Base-by-base conservation (phyloP, 2,888 invertebrate genomes). In the Drosophila rellima region DNA sequence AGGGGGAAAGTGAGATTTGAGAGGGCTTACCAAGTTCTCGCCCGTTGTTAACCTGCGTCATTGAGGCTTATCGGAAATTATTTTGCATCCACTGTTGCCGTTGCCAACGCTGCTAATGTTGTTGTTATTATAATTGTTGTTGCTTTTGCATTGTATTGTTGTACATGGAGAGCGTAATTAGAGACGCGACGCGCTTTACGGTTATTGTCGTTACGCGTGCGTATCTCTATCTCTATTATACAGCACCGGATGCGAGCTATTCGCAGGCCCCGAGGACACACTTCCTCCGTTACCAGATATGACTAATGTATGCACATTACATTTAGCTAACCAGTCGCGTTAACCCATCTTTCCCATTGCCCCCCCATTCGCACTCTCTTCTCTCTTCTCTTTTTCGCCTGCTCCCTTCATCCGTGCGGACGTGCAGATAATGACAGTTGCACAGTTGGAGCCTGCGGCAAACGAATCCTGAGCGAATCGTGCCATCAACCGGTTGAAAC, bases 291-390 rank as follows among this genome's bases (percentile, higher is more conserved):
- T 73, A 50, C 70, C 70, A 74, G 82, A 88, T 83, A 88, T 83
- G 88, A 83, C 80, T 83, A 85, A 88, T 83, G 85, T 80, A 80
- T 79, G 82, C 73, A 70, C 85, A 83, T 85, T 84, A 79, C 68
- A 37, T 69, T 69, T 52, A 60, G 68, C 66, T 50, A 73, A 76
- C 65, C 73, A 52, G 31, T 60, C 56, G 15, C 37, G 23, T 29
- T 56, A 35, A 33, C 39, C 42, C 31, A 15, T 11, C 33, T n/a
- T n/a, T n/a, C 6, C 7, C 0, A 17, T n/a, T 11, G n/a, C 15
- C 3, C 26, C n/a, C 10, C 1, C 23, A 7, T 26, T 15, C n/a
- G n/a, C n/a, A n/a, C n/a, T n/a, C n/a, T n/a, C 1, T 17, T 18
- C 2, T 8, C 35, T 6, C 11, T 23, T 10, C 11, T 15, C n/a